phyloP scores from a whole-genome alignment of 1,140 invertebrate species.

The Drosophila navojoa region DNA sequence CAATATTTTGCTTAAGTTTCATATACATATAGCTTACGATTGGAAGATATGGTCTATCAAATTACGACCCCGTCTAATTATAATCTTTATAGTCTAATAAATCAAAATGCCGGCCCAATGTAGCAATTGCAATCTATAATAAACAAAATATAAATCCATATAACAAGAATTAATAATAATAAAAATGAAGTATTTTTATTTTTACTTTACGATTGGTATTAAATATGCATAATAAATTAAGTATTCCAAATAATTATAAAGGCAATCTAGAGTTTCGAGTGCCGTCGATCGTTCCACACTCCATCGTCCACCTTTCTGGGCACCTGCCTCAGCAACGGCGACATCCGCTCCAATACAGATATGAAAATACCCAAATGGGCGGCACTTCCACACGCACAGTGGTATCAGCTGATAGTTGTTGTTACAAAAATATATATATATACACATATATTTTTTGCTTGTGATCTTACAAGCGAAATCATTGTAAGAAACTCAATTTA shows the following conservation, averaged over 20 bases:
- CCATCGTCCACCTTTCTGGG: not conserved
- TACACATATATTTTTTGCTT: too few relatives aligned
- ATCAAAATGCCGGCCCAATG: constrained; percentile 18
- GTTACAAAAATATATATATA: not conserved
- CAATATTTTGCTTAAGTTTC: not conserved
- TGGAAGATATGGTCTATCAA: constrained; percentile 7
- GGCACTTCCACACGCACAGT: not conserved
- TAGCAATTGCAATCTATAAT: constrained; percentile 30
- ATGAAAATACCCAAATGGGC: constrained; percentile 6
- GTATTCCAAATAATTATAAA: constrained; percentile 59
- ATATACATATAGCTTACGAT: constrained; percentile 3
- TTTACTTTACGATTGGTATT: constrained; percentile 9
- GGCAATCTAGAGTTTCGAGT: constrained; percentile 61
- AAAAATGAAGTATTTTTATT: constrained; percentile 24
- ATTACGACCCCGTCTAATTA: constrained; percentile 38
- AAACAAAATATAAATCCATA: constrained; percentile 2
- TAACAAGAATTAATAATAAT: constrained; percentile 29
- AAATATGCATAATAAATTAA: constrained; percentile 71
- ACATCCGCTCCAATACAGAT: constrained; percentile 33
- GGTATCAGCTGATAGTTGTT: not conserved
- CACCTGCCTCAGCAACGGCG: not conserved
- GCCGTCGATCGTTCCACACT: not conserved
- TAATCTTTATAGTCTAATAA: constrained; percentile 51
- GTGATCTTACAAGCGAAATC: too few relatives aligned
- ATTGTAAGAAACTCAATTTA: too few relatives aligned